A percentile compares a stretch with the other conserved stretches of the same genome.
Conservation (phyloP, 37 sponge, comb jelly and placozoan species). For the Diacarnus erythraeanus region DNA sequence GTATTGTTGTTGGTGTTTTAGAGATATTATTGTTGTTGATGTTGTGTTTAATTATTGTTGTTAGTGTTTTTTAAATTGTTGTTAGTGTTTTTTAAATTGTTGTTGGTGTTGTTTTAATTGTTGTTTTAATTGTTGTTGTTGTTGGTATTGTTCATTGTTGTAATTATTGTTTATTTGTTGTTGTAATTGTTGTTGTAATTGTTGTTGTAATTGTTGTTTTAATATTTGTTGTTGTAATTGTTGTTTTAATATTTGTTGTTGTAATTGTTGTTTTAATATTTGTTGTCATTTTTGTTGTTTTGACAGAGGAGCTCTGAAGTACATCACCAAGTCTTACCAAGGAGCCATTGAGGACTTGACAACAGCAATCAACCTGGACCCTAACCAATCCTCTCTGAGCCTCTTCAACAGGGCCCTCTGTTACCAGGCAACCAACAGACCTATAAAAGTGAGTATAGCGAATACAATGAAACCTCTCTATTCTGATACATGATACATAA, state of each 20-base stretch:
- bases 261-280: conserved; percentile 1
- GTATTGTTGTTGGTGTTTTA: not conserved
- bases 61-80: not conserved
- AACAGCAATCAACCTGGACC: conserved; percentile 51
- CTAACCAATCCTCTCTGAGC: conserved; percentile 44
- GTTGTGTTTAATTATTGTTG: not conserved
- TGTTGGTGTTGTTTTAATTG: not conserved
- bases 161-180: not conserved
- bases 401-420: conserved; percentile 92
- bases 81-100: not conserved
- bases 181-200: not conserved
- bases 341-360: conserved; percentile 85
- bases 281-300: not conserved
- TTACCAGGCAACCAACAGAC: conserved; percentile 57
- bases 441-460: conserved; percentile 41
- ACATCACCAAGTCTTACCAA: conserved; percentile 38
- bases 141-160: not conserved
- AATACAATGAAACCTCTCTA: not conserved
- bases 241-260: not conserved
- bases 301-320: conserved; percentile 82
- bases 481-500: no score
- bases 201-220: not conserved
- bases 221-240: not conserved
- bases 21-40: not conserved
- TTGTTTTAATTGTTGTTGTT: not conserved